Conservation (phyloP, 2,888 invertebrate genomes). For the Acrobasis consociella region DNA sequence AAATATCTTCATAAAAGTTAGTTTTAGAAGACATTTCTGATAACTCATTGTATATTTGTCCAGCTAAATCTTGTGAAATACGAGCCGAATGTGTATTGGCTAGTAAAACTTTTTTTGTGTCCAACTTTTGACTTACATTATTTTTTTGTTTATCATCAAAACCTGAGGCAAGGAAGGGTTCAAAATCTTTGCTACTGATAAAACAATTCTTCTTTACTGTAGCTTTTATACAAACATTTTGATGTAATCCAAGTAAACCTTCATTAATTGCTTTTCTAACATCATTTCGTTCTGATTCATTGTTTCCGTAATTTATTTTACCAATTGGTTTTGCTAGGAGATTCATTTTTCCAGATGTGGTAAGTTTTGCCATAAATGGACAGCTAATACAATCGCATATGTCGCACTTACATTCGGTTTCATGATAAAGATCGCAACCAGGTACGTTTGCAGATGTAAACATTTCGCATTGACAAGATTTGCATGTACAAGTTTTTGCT, state of each 20-base stretch:
- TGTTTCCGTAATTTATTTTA: conserved; percentile 7
- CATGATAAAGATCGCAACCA: neutral
- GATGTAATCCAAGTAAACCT: neutral
- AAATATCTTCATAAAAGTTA: neutral
- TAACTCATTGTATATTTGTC: neutral
- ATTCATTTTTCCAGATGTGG: neutral
- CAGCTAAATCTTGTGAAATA: neutral
- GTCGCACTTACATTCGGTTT: conserved; percentile 8
- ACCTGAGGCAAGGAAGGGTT: neutral
- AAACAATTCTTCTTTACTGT: neutral
- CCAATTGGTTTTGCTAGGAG: conserved; percentile 2
- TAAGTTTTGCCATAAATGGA: neutral
- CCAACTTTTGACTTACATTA: neutral
- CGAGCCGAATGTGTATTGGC: neutral
- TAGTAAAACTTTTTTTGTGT: neutral
- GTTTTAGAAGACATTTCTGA: too few species aligned
- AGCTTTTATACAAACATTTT: neutral
- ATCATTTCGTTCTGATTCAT: neutral
- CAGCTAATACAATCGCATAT: conserved; percentile 9
- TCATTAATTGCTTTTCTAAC: neutral
- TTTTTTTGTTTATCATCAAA: neutral
- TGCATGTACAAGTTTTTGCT: neutral
- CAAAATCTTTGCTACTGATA: neutral
- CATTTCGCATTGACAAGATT: conserved; percentile 14
- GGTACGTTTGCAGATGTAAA: neutral